phyloP scores from a whole-genome alignment of 2,113 vertebrate species.

The Pelecanus crispus region DNA sequence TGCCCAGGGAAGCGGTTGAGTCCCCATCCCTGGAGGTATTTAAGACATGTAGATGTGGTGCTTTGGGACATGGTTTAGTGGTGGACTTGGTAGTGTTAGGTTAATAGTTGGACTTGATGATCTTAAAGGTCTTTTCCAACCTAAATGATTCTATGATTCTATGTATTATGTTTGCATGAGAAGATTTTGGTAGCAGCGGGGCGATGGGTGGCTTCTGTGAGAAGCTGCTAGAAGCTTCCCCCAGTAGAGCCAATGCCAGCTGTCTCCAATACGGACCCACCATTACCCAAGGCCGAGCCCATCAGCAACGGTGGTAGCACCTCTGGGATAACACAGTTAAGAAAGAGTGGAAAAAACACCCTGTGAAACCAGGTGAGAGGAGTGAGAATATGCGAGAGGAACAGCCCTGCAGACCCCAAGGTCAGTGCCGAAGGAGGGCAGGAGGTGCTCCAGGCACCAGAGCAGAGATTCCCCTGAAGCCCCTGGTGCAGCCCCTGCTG shows the following conservation, averaged over 20 bases:
- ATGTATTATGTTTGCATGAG: neutral
- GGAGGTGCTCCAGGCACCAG: neutral
- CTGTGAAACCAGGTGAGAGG: too few species aligned
- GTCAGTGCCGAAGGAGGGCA: neutral
- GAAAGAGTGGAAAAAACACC: neutral
- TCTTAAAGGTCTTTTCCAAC: too few species aligned
- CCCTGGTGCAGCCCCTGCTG: neutral
- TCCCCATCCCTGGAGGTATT: too few species aligned
- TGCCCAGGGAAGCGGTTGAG: too few species aligned
- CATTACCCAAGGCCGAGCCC: neutral
- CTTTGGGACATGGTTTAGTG: too few species aligned
- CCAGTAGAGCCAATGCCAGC: neutral
- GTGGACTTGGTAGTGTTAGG: too few species aligned
- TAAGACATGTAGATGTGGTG: too few species aligned
- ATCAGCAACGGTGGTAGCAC: accelerated
- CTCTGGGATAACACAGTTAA: neutral
- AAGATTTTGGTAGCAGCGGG: neutral
- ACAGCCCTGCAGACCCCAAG: neutral
- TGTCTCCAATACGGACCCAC: accelerated
- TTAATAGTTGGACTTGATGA: too few species aligned
- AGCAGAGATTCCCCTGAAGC: neutral
- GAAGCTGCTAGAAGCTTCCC: neutral
- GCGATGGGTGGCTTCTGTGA: neutral
- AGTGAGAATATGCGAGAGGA: neutral
- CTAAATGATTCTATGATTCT: too few species aligned